Conservation (phyloP, 2,113 vertebrate species). For the Cryptomyrus ogoouensis region DNA sequence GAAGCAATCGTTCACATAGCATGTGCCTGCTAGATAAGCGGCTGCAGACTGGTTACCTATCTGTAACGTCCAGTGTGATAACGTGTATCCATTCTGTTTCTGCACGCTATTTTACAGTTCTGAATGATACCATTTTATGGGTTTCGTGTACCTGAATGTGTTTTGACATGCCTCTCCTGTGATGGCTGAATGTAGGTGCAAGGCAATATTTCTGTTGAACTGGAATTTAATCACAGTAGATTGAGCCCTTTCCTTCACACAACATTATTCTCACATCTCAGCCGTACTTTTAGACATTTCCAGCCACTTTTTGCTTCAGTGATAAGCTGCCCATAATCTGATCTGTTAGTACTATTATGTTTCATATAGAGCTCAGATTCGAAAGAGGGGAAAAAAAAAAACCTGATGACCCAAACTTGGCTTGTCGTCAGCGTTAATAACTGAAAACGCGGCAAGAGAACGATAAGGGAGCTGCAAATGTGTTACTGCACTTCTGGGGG, state of each 20-base stretch:
- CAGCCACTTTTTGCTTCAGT: background rate
- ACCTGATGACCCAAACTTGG: background rate
- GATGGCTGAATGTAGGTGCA: background rate
- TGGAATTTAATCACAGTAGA: background rate
- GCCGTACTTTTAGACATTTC: background rate
- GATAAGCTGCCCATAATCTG: constrained; percentile 15
- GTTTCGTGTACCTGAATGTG: background rate
- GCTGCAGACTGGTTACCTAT: background rate
- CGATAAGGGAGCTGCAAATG: background rate
- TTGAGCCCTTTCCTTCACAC: background rate
- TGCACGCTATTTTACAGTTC: background rate
- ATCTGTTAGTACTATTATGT: constrained; percentile 11
- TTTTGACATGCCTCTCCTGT: background rate
- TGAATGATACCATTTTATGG: background rate
- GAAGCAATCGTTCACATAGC: background rate
- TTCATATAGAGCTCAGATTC: background rate
- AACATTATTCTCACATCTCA: background rate
- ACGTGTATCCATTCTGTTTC: background rate
- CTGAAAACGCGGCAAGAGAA: background rate
- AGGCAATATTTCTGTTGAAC: background rate
- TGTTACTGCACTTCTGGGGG: background rate
- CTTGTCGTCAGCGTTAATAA: background rate
- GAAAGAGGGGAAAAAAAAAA: background rate
- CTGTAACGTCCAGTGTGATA: background rate
- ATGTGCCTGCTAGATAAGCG: background rate